A percentile compares a stretch with the other conserved stretches of the same genome.
phyloP scores from a whole-genome alignment of 1,140 invertebrate genomes.

The Ruditapes philippinarum region DNA sequence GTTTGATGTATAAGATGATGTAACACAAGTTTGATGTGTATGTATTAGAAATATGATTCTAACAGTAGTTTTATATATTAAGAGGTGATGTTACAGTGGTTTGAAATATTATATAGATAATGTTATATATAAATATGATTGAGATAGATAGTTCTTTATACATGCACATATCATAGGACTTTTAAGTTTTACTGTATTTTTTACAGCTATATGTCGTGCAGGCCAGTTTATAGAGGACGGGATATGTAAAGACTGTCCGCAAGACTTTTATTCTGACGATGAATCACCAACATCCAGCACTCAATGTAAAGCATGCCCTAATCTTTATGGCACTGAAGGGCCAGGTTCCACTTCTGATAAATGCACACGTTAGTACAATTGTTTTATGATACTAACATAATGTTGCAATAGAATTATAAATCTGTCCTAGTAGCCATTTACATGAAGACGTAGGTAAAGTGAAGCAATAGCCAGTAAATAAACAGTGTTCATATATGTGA shows the following conservation, averaged over 20 bases:
- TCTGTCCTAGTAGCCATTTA: too few relatives aligned
- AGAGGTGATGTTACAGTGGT: too few relatives aligned
- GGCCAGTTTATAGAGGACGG: not conserved
- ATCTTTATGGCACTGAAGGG: not conserved
- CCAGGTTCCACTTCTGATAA: constrained; percentile 6
- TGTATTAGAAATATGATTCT: not conserved
- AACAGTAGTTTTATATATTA: not conserved
- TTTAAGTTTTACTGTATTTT: not conserved
- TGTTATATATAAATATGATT: not conserved
- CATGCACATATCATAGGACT: not conserved
- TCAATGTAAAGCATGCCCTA: not conserved
- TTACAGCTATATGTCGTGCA: not conserved
- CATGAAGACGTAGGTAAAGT: too few relatives aligned
- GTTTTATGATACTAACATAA: too few relatives aligned
- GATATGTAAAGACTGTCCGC: not conserved
- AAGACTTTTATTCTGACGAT: not conserved
- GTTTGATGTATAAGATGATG: too few relatives aligned
- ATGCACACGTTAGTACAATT: constrained; percentile 15
- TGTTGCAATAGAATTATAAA: too few relatives aligned
- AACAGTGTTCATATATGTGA: too few relatives aligned
- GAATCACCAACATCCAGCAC: not conserved
- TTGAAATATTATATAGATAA: not conserved
- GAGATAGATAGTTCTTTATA: not conserved
- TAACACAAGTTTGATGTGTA: too few relatives aligned
- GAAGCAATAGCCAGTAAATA: too few relatives aligned